Evolutionary conservation across 1,140 invertebrate species (phyloP), one percentile per base, ranked within the genome.

Genomic region (Maniola jurtina): DNA sequence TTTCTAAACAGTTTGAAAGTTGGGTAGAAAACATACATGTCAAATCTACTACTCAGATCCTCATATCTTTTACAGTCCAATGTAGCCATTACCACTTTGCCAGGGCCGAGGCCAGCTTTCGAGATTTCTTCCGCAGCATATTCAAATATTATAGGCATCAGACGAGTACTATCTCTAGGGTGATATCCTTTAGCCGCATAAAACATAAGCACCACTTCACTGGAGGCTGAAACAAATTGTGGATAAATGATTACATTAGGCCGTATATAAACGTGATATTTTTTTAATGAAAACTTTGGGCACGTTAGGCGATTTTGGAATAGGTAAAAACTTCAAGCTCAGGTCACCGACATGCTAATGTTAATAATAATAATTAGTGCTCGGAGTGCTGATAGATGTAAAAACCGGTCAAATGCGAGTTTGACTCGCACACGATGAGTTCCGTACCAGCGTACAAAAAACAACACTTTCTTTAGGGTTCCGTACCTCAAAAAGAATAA

Each of bases 131-230:
- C 95, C 15, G 98, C 96, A 38, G 98, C 96, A 91, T 99, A 97
- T 91, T 99, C 97, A 92, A 99, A 99, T 83, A 99, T 96, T 83
- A 99, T 96, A 36, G 99, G 98, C 76, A 96, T 96, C 80, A 99
- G 92, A 86, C 98, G 94, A 92, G 98, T 99, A 93, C 98, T 99
- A 91, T 97, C 97, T 77, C 94, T 25, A 25, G 25, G 1, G 93
- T 11, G 42, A 92, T 96, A 99, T 97, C 98, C 99, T 85, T 99
- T 98, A 10, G 98, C 98, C 92, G 99, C 99, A 92, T 99, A 99
- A 92, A 99, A 99, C 69, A 99, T 96, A 90, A 99, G 97, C 11
- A 45, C 42, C 42, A 45, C 91, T 93, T 99, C 98, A 93, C 97
- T 97, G 61, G 95, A 94, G 67, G 95, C 98, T 99, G 93, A 70